These are phyloP conservation scores for Prunella himalayana DNA, from an alignment of 2,113 vertebrate genomes.

Conservation along the genomic window DNA sequence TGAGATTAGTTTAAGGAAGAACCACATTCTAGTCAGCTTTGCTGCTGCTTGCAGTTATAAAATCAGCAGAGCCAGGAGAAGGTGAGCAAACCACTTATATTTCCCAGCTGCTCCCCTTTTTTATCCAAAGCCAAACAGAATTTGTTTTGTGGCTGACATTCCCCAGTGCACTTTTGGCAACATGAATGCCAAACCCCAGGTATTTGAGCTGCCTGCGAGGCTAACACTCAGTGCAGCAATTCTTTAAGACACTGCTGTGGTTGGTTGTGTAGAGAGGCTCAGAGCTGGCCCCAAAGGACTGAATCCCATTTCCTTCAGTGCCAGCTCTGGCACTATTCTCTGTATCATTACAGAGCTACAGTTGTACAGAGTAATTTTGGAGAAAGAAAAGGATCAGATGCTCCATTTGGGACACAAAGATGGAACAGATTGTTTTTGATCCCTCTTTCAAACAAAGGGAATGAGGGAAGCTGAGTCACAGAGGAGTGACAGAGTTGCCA, in stretches of 20 bases:
- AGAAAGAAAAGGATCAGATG: neutral
- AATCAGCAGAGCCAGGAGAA: neutral
- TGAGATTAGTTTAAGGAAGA: neutral
- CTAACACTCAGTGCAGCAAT: neutral
- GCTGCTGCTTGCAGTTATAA: neutral
- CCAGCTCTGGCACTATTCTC: neutral
- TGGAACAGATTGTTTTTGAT: neutral
- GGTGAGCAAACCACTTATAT: neutral
- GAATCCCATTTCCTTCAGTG: neutral
- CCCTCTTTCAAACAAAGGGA: neutral
- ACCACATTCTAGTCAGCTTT: accelerated
- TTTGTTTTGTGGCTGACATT: neutral
- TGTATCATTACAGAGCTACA: neutral
- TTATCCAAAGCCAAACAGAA: neutral
- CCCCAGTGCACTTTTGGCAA: neutral
- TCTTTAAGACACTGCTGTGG: neutral
- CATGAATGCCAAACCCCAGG: neutral
- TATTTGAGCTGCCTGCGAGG: neutral
- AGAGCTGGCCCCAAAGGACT: neutral
- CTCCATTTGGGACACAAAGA: neutral
- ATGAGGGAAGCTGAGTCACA: neutral
- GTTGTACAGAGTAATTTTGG: neutral
- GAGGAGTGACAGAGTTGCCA: neutral
- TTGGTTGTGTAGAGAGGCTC: neutral
- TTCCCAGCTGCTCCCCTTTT: neutral